A percentile compares a stretch with the other conserved stretches of the same genome.
These are phyloP conservation scores for Baronia brevicornis DNA, from an alignment of 2,888 invertebrate genomes.

Conservation along the genomic window DNA sequence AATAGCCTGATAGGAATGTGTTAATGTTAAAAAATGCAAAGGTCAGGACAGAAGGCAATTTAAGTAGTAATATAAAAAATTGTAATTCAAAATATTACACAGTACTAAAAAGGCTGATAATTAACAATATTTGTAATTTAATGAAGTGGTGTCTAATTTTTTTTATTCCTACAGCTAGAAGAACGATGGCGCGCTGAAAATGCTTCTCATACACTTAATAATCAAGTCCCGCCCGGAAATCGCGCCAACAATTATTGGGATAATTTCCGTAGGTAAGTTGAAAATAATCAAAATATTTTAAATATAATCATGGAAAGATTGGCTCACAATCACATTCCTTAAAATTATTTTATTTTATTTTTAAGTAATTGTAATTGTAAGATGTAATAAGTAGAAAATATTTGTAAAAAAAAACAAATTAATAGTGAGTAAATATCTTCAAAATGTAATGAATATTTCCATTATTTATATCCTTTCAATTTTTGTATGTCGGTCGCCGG, in stretches of 20 bases:
- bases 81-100: too few species aligned
- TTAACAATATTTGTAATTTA: too few species aligned
- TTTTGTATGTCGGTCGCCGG: too few species aligned
- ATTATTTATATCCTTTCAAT: neutral
- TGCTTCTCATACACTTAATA: conserved; percentile 82
- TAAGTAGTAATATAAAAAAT: too few species aligned
- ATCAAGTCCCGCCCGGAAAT: conserved; percentile 93
- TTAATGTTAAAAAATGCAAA: too few species aligned
- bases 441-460: neutral
- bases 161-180: conserved; percentile 49
- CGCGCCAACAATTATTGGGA: conserved; percentile 96
- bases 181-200: conserved; percentile 68
- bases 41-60: too few species aligned
- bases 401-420: neutral
- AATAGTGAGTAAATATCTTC: too few species aligned
- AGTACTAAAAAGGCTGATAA: too few species aligned
- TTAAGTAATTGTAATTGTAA: neutral
- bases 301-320: too few species aligned
- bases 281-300: neutral
- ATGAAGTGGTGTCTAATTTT: too few species aligned
- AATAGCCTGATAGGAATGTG: too few species aligned
- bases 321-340: too few species aligned
- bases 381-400: neutral
- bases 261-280: conserved; percentile 90
- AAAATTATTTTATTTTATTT: neutral